Evolutionary conservation across 1,140 invertebrate species (phyloP), one percentile per base, ranked within the genome.

Genomic region (Hypothenemus hampei): DNA sequence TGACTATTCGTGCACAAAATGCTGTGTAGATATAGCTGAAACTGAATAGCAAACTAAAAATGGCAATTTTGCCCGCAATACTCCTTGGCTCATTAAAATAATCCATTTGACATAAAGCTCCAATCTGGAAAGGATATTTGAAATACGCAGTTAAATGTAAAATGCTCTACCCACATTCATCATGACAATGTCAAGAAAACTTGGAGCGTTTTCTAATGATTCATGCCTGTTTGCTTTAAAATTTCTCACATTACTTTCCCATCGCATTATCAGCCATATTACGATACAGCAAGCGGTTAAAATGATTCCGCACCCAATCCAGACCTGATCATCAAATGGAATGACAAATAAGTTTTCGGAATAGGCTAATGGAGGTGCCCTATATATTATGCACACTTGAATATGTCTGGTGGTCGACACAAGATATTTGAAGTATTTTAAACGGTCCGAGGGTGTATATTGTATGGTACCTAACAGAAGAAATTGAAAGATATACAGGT

Each of bases 281-380:
- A 43, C 43, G 2, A 65, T 10, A 11, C 46, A 19, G 36, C 24
- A 37, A 13, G 49, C 21, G 21, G 40, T 26, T 3, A 61, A 10
- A 22, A 60, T 31, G 4, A 57, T 37, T 22, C 59, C 55, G 47
- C 59, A 58, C 21, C 36, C 40, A 26, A 60, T 61, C 66, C 66
- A 68, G 18, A 65, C 61, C 4, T 54, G 33, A 2, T 22, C 69
- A 36, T 73, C 66, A 58, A 84, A 84, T 0, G 81, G 80, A 19
- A 83, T 56, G 10, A 74, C 59, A 57, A 83, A 84, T 23, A 84
- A 70, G 61, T 84, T 83, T 43, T 73, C 78, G 11, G 81, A 75
- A 52, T 77, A 81, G 0, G 82, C 81, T 10, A 84, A 63, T 29
- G 81, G 77, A 4, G 82, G 81, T 59, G 77, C 76, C 21, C 76